Base-by-base conservation (phyloP, 2,888 invertebrate species). In the Eilema griseolum region DNA sequence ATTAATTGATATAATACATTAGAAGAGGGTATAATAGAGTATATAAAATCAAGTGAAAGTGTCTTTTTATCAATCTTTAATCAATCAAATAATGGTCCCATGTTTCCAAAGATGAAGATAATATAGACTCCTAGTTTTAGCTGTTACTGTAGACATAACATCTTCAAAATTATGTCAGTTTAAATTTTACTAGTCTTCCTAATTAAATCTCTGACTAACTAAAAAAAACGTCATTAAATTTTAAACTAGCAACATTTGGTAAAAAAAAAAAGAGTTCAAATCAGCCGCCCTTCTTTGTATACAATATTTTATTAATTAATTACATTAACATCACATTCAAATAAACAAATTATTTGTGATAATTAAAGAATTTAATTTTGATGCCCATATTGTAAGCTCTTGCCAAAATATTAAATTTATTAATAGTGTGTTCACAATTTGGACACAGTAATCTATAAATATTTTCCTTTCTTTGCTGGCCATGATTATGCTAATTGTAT, bases 401-500 rank as follows among this genome's bases (percentile, higher is more conserved):
- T 75, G 75, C 73, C 75, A 75, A 75, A 75, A 72, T 77, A 41
- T 37, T 37, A 37, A 37, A 68, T 71, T 56, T 74, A 37, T 52
- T 59, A 16, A 63, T 61, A 52, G 56, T 68, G 46, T 74, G 60
- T 41, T 60, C 56, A n/a, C n/a, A n/a, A n/a, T n/a, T n/a, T n/a
- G n/a, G n/a, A n/a, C n/a, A n/a, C n/a, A n/a, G n/a, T n/a, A n/a
- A n/a, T n/a, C n/a, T n/a, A n/a, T n/a, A n/a, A n/a, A n/a, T n/a
- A n/a, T n/a, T n/a, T n/a, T n/a, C n/a, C n/a, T n/a, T n/a, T n/a
- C n/a, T n/a, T n/a, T n/a, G n/a, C n/a, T n/a, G n/a, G n/a, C n/a
- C n/a, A n/a, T n/a, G n/a, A n/a, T n/a, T n/a, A n/a, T n/a, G n/a
- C n/a, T n/a, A n/a, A n/a, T n/a, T n/a, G n/a, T n/a, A n/a, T n/a